A percentile compares a stretch with the other conserved stretches of the same genome.
These are phyloP conservation scores for Calypte anna DNA, from an alignment of 2,113 vertebrate species.

Conservation along the genomic window DNA sequence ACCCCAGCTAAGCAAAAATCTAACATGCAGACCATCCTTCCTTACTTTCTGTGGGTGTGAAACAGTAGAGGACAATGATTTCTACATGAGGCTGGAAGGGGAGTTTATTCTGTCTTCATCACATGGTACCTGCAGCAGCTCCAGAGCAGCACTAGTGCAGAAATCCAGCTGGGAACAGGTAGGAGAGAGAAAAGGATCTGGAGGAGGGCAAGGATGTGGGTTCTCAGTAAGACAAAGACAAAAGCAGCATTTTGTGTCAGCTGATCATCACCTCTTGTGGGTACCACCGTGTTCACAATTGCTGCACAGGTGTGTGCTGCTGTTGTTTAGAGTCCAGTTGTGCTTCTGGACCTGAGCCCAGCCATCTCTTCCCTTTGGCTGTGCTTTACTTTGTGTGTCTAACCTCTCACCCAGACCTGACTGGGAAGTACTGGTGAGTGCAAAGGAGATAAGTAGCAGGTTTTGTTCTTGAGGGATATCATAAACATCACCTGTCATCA, in stretches of 20 bases:
- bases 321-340: background rate
- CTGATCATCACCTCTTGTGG: background rate
- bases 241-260: background rate
- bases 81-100: background rate
- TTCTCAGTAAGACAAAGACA: background rate
- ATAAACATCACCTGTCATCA: background rate
- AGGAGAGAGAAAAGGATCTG: background rate
- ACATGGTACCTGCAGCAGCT: background rate
- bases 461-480: background rate
- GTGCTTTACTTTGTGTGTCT: background rate
- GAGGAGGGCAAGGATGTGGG: background rate
- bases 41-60: background rate
- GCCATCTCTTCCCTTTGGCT: background rate
- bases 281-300: rapidly evolving
- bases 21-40: background rate
- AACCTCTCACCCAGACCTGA: background rate
- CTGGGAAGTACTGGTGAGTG: background rate
- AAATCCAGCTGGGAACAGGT: background rate
- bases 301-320: background rate
- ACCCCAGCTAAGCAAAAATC: background rate
- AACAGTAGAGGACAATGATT: background rate
- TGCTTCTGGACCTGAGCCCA: background rate
- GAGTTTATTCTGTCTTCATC: background rate
- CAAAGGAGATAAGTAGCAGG: background rate
- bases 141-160: background rate